These are phyloP conservation scores for Pristionchus arcanus DNA, from an alignment of 2,888 invertebrate genomes.

Conservation along the genomic window DNA sequence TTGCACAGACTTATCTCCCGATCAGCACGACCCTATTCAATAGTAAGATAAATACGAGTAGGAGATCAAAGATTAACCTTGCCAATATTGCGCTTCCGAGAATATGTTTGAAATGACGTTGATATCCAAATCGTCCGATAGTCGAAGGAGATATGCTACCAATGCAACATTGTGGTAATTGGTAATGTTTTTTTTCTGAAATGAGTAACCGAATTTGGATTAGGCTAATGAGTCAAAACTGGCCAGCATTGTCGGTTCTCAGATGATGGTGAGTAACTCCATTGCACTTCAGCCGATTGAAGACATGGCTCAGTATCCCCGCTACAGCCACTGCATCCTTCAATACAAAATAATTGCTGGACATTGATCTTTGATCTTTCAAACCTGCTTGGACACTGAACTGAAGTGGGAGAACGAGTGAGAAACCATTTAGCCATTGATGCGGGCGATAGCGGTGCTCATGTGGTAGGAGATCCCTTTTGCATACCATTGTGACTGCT, in stretches of 20 bases:
- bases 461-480: not conserved
- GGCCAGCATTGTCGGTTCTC: too few species aligned
- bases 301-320: not conserved
- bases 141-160: not conserved
- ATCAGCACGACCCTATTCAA: not conserved
- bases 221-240: too few species aligned
- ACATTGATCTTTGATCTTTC: not conserved
- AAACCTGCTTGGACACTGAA: not conserved
- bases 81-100: not conserved
- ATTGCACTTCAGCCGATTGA: not conserved
- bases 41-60: not conserved
- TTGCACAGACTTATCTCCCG: not conserved
- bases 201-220: too few species aligned
- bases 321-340: not conserved
- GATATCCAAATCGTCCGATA: not conserved
- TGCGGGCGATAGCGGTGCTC: not conserved
- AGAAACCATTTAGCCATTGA: not conserved
- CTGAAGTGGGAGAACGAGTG: not conserved
- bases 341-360: not conserved
- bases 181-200: too few species aligned
- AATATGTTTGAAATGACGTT: not conserved
- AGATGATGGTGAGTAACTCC: not conserved
- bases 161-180: not conserved
- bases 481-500: not conserved
- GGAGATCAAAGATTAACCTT: not conserved